Conservation (phyloP, 2,113 vertebrate species). For the Lanius collurio region DNA sequence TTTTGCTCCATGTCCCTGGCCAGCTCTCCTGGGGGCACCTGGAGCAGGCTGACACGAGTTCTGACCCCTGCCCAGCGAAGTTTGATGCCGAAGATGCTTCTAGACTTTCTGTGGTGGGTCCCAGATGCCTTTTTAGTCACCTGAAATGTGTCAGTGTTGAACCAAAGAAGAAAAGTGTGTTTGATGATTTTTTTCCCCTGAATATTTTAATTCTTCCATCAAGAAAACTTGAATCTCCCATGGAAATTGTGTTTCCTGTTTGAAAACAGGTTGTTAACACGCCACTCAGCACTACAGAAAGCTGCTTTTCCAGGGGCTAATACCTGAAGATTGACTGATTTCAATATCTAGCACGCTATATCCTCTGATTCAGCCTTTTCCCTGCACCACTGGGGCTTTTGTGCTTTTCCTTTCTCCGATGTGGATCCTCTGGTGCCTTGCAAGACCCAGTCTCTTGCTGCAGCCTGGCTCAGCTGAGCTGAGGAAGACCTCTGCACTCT, state of each 20-base stretch:
- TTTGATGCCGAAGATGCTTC: neutral
- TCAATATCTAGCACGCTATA: neutral
- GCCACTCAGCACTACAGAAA: neutral
- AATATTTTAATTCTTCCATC: conserved; percentile 12
- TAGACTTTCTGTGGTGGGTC: neutral
- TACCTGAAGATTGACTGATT: conserved; percentile 7
- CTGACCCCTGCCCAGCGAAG: neutral
- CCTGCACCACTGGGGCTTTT: neutral
- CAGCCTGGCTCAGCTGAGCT: neutral
- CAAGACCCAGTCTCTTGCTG: neutral
- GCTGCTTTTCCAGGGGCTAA: conserved; percentile 33
- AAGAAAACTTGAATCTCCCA: neutral
- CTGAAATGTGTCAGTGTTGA: neutral
- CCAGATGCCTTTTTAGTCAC: neutral
- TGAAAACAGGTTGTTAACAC: neutral
- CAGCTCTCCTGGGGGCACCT: neutral
- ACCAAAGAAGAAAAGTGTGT: neutral
- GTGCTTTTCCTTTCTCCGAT: neutral
- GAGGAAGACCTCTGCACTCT: neutral
- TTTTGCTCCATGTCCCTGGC: neutral
- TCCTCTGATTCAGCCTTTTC: neutral
- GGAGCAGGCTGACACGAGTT: neutral
- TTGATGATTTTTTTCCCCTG: neutral
- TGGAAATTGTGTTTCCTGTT: conserved; percentile 13
- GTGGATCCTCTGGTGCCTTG: neutral